phyloP scores from a whole-genome alignment of 2,113 vertebrate species.

The Felis catus region DNA sequence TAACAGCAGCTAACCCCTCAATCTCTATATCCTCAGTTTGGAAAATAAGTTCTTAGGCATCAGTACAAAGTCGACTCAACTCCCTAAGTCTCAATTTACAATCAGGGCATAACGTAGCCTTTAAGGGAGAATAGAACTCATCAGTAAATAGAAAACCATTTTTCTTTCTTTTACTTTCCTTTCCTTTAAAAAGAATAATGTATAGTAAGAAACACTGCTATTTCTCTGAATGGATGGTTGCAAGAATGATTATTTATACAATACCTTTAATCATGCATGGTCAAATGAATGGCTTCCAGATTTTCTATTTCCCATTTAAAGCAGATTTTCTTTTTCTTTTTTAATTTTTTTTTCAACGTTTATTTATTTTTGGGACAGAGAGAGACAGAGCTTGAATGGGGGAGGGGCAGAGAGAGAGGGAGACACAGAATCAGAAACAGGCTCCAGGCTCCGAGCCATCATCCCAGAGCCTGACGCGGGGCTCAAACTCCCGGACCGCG shows the following conservation, averaged over 20 bases:
- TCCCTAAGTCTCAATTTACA: not conserved
- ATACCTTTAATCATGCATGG: conserved; percentile 16
- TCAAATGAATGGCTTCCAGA: conserved; percentile 60
- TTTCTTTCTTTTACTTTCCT: not conserved
- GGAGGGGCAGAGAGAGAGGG: no score
- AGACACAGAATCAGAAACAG: no score
- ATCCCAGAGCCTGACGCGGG: no score
- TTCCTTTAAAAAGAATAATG: not conserved
- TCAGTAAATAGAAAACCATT: conserved; percentile 6
- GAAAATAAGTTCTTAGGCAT: not conserved
- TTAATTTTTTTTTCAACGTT: no score
- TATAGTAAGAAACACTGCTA: conserved; percentile 38
- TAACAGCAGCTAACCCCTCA: not conserved
- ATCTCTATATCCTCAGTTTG: not conserved
- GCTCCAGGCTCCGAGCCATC: no score
- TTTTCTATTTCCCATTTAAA: conserved; percentile 71
- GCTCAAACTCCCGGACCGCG: no score
- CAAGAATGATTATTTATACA: conserved; percentile 59
- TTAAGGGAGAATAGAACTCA: not conserved
- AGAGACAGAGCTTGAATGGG: no score
- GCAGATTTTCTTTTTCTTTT: conserved; percentile 42
- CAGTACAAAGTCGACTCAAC: not conserved
- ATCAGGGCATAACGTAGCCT: not conserved
- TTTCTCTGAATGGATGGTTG: not conserved
- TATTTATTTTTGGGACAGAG: no score